These are phyloP conservation scores for Hylia prasina DNA, from an alignment of 2,113 vertebrate species.

Conservation along the genomic window DNA sequence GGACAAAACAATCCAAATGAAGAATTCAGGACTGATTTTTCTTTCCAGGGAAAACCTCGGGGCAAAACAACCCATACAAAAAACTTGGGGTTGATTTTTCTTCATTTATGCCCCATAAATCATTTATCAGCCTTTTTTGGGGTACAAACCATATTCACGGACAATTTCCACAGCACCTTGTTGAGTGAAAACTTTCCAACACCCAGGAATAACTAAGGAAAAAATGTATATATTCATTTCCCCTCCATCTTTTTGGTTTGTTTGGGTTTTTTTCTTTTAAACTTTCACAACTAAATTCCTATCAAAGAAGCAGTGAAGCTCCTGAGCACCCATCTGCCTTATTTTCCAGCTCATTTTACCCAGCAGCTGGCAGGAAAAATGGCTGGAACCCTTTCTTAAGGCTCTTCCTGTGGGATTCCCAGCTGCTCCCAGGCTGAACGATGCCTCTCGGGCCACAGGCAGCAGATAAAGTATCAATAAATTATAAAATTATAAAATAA, in stretches of 20 bases:
- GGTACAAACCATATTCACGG: neutral
- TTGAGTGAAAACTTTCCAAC: neutral
- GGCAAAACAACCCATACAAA: neutral
- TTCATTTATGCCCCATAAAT: neutral
- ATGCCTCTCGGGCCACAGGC: neutral
- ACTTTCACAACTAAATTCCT: neutral
- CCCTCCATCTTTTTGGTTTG: neutral
- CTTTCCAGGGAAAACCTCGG: neutral
- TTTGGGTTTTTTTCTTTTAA: neutral
- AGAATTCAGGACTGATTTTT: neutral
- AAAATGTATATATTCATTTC: accelerated
- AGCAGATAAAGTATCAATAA: neutral
- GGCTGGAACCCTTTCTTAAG: neutral
- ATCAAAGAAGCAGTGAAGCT: neutral
- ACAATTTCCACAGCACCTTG: neutral
- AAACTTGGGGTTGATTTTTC: neutral
- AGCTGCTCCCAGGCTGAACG: neutral
- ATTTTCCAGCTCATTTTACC: neutral
- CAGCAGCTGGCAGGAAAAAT: neutral
- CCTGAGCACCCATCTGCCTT: neutral
- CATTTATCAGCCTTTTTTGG: neutral
- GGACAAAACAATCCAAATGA: neutral
- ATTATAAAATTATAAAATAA: neutral
- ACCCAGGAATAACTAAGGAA: neutral
- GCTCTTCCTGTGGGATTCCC: neutral